phyloP scores from a whole-genome alignment of 2,797 vertebrate species.

The Limnodromus scolopaceus region DNA sequence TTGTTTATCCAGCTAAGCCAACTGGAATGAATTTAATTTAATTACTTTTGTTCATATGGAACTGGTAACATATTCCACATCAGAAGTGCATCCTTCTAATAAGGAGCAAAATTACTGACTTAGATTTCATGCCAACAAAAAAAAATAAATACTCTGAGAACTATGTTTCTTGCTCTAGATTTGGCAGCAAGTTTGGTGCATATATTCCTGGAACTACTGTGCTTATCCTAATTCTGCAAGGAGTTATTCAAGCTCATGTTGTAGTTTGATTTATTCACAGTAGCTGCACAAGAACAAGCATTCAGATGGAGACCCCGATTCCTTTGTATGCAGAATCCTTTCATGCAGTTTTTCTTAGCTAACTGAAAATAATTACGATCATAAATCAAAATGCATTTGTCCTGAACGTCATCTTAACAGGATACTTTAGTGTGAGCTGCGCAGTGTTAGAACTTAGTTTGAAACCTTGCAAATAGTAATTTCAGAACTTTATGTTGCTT shows the following conservation, averaged over 20 bases:
- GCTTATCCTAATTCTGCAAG: not conserved
- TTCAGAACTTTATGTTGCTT: not conserved
- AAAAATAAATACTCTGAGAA: not conserved
- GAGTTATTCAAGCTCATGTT: not conserved
- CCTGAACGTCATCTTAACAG: not conserved
- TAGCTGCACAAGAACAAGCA: not conserved
- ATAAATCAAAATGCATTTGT: slow-evolving; percentile 39
- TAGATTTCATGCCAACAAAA: not conserved
- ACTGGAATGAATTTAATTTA: slow-evolving; percentile 34
- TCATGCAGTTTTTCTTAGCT: not conserved
- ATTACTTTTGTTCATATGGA: slow-evolving; percentile 15
- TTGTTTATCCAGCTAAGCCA: slow-evolving; percentile 54
- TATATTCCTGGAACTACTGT: not conserved
- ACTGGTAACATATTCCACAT: not conserved
- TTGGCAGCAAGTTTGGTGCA: not conserved
- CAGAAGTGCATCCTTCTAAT: not conserved
- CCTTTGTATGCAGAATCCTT: not conserved
- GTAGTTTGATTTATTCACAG: slow-evolving; percentile 29
- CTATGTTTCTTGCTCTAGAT: not conserved
- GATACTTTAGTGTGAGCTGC: not conserved
- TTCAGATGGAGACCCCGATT: rapidly evolving
- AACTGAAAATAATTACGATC: slow-evolving; percentile 19
- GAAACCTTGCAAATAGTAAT: not conserved
- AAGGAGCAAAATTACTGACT: slow-evolving; percentile 5
- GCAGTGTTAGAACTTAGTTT: not conserved